These are phyloP conservation scores for Omphaloscelis lunosa DNA, from an alignment of 2,888 invertebrate species.

Conservation along the genomic window DNA sequence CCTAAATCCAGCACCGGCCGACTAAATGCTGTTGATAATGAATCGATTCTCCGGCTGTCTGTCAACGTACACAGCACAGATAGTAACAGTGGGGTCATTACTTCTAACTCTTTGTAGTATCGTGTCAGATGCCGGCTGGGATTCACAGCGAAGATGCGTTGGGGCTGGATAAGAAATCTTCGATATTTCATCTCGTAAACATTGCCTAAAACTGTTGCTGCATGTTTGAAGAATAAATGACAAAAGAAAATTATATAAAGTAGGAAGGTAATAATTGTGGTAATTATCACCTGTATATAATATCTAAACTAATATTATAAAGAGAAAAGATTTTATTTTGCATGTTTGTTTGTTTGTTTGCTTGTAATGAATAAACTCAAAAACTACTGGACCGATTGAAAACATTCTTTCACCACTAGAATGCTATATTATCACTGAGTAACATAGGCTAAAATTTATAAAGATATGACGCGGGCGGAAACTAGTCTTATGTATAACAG, in stretches of 20 bases:
- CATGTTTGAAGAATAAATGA: not conserved
- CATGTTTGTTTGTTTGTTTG: no score
- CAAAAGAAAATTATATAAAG: not conserved
- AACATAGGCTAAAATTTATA: no score
- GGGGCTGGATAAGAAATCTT: conserved; percentile 20
- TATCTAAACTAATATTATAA: no score
- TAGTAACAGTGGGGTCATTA: conserved; percentile 52
- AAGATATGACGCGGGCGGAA: no score
- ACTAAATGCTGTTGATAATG: conserved; percentile 37
- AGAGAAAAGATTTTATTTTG: no score
- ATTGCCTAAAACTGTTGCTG: not conserved
- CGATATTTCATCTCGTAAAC: no score
- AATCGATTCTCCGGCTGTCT: conserved; percentile 52
- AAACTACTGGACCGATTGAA: no score
- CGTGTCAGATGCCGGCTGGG: conserved; percentile 39
- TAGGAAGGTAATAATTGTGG: not conserved
- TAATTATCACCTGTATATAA: not conserved
- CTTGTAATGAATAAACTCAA: no score
- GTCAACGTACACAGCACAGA: conserved; percentile 46
- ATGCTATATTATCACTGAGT: no score
- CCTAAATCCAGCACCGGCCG: not conserved
- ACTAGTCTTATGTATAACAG: no score
- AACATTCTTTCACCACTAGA: no score
- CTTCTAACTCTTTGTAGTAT: conserved; percentile 58
- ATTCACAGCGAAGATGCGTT: conserved; percentile 38